Evolutionary conservation across 1,140 invertebrate genomes (phyloP).

Genomic region (Tetramorium simillimum): DNA sequence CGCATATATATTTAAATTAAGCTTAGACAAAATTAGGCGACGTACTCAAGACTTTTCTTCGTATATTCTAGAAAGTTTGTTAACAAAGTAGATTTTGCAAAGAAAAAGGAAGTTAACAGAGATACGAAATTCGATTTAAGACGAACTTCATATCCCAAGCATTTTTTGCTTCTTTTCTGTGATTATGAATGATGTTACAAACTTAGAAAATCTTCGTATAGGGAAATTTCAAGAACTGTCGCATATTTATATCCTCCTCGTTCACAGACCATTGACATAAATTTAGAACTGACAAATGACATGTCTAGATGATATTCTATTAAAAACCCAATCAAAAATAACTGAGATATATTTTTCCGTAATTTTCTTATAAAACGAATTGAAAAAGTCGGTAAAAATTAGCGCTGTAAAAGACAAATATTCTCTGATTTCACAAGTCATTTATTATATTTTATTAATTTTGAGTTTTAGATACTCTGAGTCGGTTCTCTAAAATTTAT

Average conservation of each 20-base stretch:
- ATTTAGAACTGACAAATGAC: background rate
- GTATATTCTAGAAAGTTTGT: background rate
- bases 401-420: background rate
- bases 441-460: background rate
- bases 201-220: background rate
- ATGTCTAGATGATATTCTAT: background rate
- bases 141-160: background rate
- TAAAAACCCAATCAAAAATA: background rate
- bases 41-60: background rate
- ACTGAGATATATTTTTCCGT: background rate
- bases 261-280: background rate
- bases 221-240: background rate
- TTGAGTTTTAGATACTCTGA: background rate
- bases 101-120: background rate
- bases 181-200: background rate
- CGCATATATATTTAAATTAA: slow-evolving; percentile 30
- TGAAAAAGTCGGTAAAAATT: background rate
- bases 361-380: background rate
- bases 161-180: background rate
- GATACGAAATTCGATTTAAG: slow-evolving; percentile 34
- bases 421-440: background rate
- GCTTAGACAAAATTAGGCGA: slow-evolving; percentile 9
- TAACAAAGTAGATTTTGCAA: slow-evolving; percentile 3
- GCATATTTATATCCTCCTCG: background rate
- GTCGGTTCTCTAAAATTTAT: background rate